Conservation (phyloP, 2,113 vertebrate species). For the Elanus axillaris region DNA sequence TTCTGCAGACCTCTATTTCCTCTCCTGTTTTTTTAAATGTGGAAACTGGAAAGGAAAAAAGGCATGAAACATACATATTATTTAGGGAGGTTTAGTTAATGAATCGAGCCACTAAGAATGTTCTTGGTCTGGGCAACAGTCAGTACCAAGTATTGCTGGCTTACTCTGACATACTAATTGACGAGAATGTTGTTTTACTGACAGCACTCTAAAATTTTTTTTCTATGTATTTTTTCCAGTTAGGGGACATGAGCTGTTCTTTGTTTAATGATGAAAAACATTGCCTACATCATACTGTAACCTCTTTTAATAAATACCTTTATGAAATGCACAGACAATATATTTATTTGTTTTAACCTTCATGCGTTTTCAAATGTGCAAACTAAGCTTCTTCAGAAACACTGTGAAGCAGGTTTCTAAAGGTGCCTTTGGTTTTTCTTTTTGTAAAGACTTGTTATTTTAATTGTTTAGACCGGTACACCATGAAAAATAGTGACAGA, state of each 20-base stretch:
- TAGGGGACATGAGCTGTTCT: background rate
- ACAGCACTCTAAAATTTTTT: background rate
- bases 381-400: background rate
- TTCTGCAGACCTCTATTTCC: background rate
- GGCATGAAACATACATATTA: background rate
- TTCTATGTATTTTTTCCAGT: background rate
- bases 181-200: background rate
- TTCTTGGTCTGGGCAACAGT: background rate
- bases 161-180: background rate
- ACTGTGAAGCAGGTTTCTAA: background rate
- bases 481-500: background rate
- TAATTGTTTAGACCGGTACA: background rate
- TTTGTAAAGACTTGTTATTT: background rate
- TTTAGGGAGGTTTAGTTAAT: background rate
- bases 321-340: background rate
- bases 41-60: background rate
- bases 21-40: background rate
- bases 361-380: background rate
- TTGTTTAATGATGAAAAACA: background rate
- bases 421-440: background rate
- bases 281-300: background rate
- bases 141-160: background rate
- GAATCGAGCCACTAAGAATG: background rate
- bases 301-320: background rate
- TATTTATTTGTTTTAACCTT: background rate